Base-by-base conservation (phyloP, 2,797 vertebrate genomes). In the Poeciliopsis infans region DNA sequence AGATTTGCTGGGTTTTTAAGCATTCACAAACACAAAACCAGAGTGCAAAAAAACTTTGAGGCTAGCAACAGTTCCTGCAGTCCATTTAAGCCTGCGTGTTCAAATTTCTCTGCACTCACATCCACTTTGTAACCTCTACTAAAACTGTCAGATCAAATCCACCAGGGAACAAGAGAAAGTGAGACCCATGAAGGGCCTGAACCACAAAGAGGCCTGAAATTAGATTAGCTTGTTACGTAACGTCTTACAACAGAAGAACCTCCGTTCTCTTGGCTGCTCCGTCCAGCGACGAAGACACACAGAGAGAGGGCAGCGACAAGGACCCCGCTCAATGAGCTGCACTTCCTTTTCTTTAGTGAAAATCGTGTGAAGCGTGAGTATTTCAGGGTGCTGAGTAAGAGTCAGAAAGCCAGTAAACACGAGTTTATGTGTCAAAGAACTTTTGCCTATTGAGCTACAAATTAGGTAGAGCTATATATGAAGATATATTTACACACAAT, bases 151-250 rank as follows among this genome's bases (percentile, higher is more conserved):
- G 45, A 13, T 79, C 43, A 72, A 80, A 82, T 53, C 72, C 66
- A 82, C 39, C 49, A 41, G 72, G 79, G 66, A 82, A 83, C 57
- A 59, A 69, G 68, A 83, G 80, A 84, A 80, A 84, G 47, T 23
- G 70, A 76, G 79, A 85, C 80, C 72, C 33, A 78, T 80, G 78
- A 78, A 61, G 78, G 88, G 83, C 73, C 76, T 66, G 76, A 87
- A 75, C 80, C 81, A 78, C 61, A 70, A 79, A 85, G 77, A 87
- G 75, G 80, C 84, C 85, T 87, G 78, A 74, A 90, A 93, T 90
- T 85, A 91, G 90, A 92, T 93, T 91, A 91, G 84, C 88, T 77
- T 28, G 82, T 93, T 92, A 93, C 69, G 85, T 81, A 91, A 94
- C 1, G 78, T 79, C 83, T 91, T 89, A 55, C 20, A 85, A 87